Percentiles rank a stretch among this genome's conserved stretches.
These are phyloP conservation scores for Gymnocypris eckloni DNA, from an alignment of 2,797 vertebrate species.

Conservation along the genomic window DNA sequence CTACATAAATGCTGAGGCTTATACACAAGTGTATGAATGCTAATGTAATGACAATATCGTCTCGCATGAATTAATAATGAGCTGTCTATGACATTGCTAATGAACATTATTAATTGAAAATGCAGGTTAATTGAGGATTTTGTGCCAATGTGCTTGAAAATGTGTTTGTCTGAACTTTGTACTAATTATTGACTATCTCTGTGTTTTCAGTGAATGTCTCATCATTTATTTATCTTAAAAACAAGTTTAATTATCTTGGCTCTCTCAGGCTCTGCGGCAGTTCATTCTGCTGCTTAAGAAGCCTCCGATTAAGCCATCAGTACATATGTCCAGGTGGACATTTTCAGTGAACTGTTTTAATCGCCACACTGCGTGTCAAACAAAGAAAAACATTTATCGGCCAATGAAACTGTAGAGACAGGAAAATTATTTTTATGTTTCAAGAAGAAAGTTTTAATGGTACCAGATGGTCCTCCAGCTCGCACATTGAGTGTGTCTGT, in stretches of 20 bases:
- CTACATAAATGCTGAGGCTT: conserved; percentile 6
- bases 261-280: background rate
- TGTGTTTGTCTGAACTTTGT: conserved; percentile 22
- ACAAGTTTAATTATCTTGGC: conserved; percentile 37
- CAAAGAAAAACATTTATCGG: conserved; percentile 15
- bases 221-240: conserved; percentile 39
- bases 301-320: background rate
- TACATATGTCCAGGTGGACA: conserved; percentile 18
- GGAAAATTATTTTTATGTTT: conserved; percentile 15
- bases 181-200: conserved; percentile 38
- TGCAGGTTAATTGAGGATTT: conserved; percentile 57
- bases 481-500: conserved; percentile 32
- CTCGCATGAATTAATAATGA: conserved; percentile 46
- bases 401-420: background rate
- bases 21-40: conserved; percentile 17
- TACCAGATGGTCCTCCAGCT: conserved; percentile 44
- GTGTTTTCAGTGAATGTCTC: conserved; percentile 36
- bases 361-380: background rate
- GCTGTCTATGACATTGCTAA: conserved; percentile 51
- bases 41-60: conserved; percentile 45
- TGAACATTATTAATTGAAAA: conserved; percentile 55
- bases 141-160: conserved; percentile 49
- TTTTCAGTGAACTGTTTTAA: background rate
- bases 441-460: conserved; percentile 17
- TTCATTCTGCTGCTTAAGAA: background rate